Evolutionary conservation across 2,797 vertebrate genomes (phyloP).

Genomic region (Dipus sagitta): DNA sequence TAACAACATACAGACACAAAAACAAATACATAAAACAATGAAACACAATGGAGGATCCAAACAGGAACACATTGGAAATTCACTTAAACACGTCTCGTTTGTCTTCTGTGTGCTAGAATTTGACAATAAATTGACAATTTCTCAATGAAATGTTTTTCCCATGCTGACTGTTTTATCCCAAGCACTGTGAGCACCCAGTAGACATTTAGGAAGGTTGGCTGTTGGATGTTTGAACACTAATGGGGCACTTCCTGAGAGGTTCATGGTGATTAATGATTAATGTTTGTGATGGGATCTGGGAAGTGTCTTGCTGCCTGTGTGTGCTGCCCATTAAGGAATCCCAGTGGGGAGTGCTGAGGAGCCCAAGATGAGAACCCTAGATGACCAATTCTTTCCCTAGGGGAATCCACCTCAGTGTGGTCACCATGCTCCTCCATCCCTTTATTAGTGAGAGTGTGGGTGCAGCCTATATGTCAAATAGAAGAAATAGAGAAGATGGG

Average conservation of each 20-base stretch:
- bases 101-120: background rate
- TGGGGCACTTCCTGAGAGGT: background rate
- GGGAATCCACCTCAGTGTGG: rapidly evolving
- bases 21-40: no score
- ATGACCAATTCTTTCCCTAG: background rate
- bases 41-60: no score
- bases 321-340: background rate
- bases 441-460: background rate
- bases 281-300: background rate
- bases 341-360: background rate
- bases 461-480: background rate
- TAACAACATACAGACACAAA: no score
- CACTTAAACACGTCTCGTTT: background rate
- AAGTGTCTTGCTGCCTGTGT: background rate
- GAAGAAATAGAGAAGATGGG: background rate
- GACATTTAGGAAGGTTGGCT: background rate
- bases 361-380: background rate
- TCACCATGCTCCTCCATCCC: background rate
- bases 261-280: background rate
- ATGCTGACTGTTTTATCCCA: background rate
- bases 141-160: background rate
- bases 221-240: background rate
- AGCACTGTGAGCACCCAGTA: background rate
- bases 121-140: background rate
- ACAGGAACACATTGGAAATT: background rate